A percentile compares a stretch with the other conserved stretches of the same genome.
Conservation (phyloP, 2,113 vertebrate genomes). For the Rhinolophus ferrumequinum region DNA sequence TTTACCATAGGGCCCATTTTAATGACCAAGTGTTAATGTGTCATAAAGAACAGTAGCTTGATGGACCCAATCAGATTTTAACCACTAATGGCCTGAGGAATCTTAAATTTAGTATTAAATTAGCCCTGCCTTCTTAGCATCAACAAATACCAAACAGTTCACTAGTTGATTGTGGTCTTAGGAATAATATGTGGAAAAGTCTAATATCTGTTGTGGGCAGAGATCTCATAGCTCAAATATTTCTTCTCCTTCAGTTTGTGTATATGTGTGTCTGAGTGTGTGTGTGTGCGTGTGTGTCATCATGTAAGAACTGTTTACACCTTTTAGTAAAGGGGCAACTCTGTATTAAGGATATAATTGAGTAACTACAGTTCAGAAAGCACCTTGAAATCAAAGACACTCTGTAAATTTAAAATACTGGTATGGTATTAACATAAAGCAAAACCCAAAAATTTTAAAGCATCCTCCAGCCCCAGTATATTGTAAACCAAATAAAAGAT, state of each 20-base stretch:
- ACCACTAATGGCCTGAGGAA: conserved; percentile 6
- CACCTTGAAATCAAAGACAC: conserved; percentile 51
- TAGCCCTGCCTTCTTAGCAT: not conserved
- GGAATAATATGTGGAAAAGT: conserved; percentile 37
- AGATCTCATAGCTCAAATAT: conserved; percentile 43
- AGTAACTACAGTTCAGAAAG: conserved; percentile 53
- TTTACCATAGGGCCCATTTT: conserved; percentile 26
- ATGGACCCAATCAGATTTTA: conserved; percentile 44
- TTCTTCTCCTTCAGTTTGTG: not conserved
- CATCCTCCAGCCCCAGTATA: conserved; percentile 57
- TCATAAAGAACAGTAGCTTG: conserved; percentile 17
- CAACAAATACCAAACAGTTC: conserved; percentile 55
- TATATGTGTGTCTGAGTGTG: too few species aligned
- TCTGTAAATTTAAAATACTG: conserved; percentile 62
- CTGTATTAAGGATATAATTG: conserved; percentile 12
- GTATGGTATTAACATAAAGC: conserved; percentile 45
- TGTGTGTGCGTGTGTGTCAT: not conserved
- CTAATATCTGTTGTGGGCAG: not conserved
- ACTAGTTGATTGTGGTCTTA: not conserved
- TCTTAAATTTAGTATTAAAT: conserved; percentile 55
- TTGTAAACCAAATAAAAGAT: conserved; percentile 79
- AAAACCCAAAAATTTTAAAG: conserved; percentile 75
- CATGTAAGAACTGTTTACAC: conserved; percentile 16
- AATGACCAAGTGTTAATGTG: conserved; percentile 27
- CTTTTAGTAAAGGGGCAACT: conserved; percentile 46